phyloP scores from a whole-genome alignment of 2,797 vertebrate genomes.

The Lerista edwardsae region DNA sequence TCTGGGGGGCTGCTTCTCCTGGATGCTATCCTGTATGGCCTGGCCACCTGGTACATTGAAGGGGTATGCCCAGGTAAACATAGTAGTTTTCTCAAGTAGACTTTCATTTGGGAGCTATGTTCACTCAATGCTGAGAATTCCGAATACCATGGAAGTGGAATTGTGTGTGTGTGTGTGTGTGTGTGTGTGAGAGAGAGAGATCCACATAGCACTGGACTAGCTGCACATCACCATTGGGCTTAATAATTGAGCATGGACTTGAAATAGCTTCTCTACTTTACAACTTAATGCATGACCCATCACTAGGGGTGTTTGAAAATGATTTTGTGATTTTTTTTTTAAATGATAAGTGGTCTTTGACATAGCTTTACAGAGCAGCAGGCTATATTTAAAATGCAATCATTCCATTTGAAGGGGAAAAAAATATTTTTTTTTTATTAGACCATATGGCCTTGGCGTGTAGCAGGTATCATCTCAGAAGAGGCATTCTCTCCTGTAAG shows the following conservation, averaged over 20 bases:
- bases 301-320: too few relatives aligned
- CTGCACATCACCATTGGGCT: not conserved
- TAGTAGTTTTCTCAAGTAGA: too few relatives aligned
- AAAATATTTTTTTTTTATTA: too few relatives aligned
- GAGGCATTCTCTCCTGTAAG: too few relatives aligned
- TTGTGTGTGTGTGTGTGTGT: not conserved
- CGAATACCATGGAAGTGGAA: not conserved
- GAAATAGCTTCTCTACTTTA: not conserved
- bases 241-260: not conserved
- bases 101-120: not conserved
- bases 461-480: too few relatives aligned
- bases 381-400: too few relatives aligned
- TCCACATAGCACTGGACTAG: not conserved
- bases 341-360: too few relatives aligned
- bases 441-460: too few relatives aligned
- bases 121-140: not conserved
- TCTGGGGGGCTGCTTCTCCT: constrained; percentile 84
- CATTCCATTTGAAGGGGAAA: too few relatives aligned
- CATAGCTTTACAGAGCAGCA: too few relatives aligned
- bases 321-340: too few relatives aligned
- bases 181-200: not conserved
- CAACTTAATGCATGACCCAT: too few relatives aligned
- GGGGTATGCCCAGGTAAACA: constrained; percentile 87
- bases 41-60: constrained; percentile 89
- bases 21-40: constrained; percentile 83